These are phyloP conservation scores for Psix sp. DNA, from an alignment of 1,140 invertebrate species.

Conservation along the genomic window DNA sequence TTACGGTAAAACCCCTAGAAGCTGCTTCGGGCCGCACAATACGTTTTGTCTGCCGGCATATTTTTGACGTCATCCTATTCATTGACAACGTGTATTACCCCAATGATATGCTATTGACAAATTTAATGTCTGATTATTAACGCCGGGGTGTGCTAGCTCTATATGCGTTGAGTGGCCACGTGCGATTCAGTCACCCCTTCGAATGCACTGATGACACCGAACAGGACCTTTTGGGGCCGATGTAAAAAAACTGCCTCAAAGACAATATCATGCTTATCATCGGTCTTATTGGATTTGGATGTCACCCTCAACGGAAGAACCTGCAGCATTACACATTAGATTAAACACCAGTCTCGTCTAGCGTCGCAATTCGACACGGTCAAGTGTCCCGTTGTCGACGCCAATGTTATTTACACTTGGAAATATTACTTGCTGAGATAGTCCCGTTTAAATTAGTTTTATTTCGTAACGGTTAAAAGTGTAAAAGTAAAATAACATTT, in stretches of 20 bases:
- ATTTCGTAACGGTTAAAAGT: no score
- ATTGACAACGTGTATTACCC: conserved; percentile 55
- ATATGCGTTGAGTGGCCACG: conserved; percentile 74
- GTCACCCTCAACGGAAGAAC: conserved; percentile 62
- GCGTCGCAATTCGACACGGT: conserved; percentile 67
- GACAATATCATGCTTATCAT: conserved; percentile 71
- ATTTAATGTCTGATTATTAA: conserved; percentile 75
- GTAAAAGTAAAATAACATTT: no score
- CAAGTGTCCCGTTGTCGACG: conserved; percentile 66
- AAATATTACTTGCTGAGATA: no score
- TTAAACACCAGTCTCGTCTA: conserved; percentile 64
- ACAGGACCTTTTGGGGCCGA: conserved; percentile 35
- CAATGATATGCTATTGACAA: conserved; percentile 73
- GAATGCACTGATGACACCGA: no score
- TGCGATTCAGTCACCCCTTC: conserved; percentile 62
- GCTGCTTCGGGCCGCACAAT: conserved; percentile 35
- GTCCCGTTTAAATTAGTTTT: no score
- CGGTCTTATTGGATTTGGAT: conserved; percentile 72
- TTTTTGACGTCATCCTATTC: conserved; percentile 68
- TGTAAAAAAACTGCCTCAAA: conserved; percentile 42
- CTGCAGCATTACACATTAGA: conserved; percentile 73
- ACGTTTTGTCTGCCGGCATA: conserved; percentile 63
- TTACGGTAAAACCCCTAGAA: conserved; percentile 28
- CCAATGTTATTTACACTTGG: conserved; percentile 16
- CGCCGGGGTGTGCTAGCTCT: conserved; percentile 63